Conservation (phyloP, 2,888 invertebrate genomes). For the Junonia oenone region DNA sequence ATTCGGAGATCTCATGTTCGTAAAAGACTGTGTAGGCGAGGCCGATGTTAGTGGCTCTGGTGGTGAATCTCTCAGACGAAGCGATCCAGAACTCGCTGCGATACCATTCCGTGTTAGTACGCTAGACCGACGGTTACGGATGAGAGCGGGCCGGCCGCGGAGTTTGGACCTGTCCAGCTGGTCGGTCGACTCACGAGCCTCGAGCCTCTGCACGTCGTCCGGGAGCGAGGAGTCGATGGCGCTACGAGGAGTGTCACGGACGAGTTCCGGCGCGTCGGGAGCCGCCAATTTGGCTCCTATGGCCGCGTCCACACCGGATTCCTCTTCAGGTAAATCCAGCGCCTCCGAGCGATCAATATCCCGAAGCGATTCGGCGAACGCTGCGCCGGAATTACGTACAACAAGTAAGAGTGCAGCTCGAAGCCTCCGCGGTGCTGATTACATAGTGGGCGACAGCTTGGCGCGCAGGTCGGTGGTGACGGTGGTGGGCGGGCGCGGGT, state of each 20-base stretch:
- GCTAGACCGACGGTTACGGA: slow-evolving; percentile 87
- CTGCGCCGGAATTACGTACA: slow-evolving; percentile 39
- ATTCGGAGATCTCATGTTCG: slow-evolving; percentile 93
- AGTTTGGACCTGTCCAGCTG: slow-evolving; percentile 91
- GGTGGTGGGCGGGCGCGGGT: slow-evolving; percentile 92
- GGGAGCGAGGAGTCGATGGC: slow-evolving; percentile 93
- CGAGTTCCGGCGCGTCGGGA: slow-evolving; percentile 87
- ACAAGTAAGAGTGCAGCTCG: slow-evolving; percentile 52
- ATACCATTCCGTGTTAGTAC: slow-evolving; percentile 91
- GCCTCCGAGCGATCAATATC: slow-evolving; percentile 61
- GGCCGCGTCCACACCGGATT: slow-evolving; percentile 68
- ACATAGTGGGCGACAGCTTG: slow-evolving; percentile 62
- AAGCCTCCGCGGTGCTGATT: slow-evolving; percentile 64
- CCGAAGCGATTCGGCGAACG: slow-evolving; percentile 51
- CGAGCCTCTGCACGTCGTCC: slow-evolving; percentile 89
- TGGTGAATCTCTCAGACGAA: slow-evolving; percentile 86
- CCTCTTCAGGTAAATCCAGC: slow-evolving; percentile 60
- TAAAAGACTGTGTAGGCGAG: slow-evolving; percentile 91
- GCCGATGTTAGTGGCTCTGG: slow-evolving; percentile 85
- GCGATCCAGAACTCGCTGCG: slow-evolving; percentile 91
- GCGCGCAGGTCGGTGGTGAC: slow-evolving; percentile 88
- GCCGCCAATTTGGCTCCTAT: slow-evolving; percentile 76
- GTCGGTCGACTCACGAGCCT: slow-evolving; percentile 92
- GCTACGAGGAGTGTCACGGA: slow-evolving; percentile 85
- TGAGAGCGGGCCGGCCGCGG: slow-evolving; percentile 90